Evolutionary conservation across 2,888 invertebrate genomes (phyloP).

Genomic region (Branchellion lobata): DNA sequence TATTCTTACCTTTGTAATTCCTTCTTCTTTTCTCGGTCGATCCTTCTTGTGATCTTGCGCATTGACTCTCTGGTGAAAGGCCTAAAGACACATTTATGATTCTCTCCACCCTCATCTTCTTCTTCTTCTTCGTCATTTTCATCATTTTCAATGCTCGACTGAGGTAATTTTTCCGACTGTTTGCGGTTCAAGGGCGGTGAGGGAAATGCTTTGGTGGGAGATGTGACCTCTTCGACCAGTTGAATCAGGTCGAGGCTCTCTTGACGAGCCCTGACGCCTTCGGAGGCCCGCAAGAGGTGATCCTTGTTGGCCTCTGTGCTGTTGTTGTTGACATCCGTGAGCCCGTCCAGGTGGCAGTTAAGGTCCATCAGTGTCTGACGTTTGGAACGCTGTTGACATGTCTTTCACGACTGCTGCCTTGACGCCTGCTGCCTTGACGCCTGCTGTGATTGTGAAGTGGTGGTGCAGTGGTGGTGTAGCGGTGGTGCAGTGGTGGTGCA

Average conservation of each 20-base stretch:
- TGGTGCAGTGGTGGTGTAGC: too few relatives aligned
- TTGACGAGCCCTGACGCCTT: neutral
- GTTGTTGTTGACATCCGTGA: constrained; percentile 10
- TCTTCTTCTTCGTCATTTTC: constrained; percentile 14
- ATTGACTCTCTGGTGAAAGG: constrained; percentile 73
- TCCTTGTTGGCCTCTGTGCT: constrained; percentile 2
- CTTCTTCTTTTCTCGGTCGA: constrained; percentile 57
- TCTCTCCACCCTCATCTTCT: neutral
- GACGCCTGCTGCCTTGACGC: too few relatives aligned
- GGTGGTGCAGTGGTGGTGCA: too few relatives aligned
- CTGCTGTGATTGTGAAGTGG: too few relatives aligned
- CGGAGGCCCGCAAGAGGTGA: neutral
- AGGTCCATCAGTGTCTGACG: neutral
- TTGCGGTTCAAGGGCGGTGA: neutral
- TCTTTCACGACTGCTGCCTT: neutral
- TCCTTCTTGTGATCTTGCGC: constrained; percentile 80
- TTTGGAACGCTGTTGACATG: neutral
- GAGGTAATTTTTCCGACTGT: neutral
- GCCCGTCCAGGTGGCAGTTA: neutral
- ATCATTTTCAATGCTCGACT: neutral
- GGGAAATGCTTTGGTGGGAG: too few relatives aligned
- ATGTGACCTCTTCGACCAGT: too few relatives aligned
- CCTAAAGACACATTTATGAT: constrained; percentile 46
- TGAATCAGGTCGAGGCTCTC: too few relatives aligned
- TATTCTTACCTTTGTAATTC: constrained; percentile 36